Conservation (phyloP, 2,797 vertebrate species). For the Tamandua tetradactyla region DNA sequence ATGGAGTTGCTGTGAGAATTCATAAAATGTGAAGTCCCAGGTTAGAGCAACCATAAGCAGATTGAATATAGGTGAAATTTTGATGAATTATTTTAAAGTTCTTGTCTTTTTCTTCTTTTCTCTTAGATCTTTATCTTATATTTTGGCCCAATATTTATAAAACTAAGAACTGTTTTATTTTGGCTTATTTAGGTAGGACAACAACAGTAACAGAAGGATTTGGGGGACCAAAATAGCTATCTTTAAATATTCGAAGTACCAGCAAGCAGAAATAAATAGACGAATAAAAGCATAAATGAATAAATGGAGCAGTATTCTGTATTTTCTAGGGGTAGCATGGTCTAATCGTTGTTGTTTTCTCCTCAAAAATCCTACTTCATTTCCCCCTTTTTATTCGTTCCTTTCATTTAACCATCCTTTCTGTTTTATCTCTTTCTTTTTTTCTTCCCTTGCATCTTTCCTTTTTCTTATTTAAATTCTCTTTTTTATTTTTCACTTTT, state of each 20-base stretch:
- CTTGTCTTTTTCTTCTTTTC: not conserved
- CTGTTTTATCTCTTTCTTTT: not conserved
- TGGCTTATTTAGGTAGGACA: not conserved
- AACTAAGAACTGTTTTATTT: not conserved
- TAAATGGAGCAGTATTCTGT: not conserved
- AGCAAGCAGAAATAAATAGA: not conserved
- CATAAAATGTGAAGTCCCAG: not conserved
- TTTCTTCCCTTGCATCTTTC: not conserved
- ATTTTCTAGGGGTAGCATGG: not conserved
- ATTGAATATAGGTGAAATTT: not conserved
- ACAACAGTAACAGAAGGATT: not conserved
- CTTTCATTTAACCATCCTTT: not conserved
- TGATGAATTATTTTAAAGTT: not conserved
- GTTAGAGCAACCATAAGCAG: not conserved
- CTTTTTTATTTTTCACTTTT: not conserved
- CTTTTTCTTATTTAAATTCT: not conserved
- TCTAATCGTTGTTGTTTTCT: not conserved
- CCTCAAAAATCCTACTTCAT: not conserved
- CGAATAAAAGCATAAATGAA: not conserved
- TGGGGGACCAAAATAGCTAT: not conserved
- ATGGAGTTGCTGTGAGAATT: not conserved
- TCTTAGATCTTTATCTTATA: not conserved
- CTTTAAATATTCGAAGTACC: not conserved
- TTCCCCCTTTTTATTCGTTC: not conserved
- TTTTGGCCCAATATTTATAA: not conserved